Evolutionary conservation across 1,140 invertebrate species (phyloP), one percentile per base, ranked within the genome.

Genomic region (Drosophila baimaii): DNA sequence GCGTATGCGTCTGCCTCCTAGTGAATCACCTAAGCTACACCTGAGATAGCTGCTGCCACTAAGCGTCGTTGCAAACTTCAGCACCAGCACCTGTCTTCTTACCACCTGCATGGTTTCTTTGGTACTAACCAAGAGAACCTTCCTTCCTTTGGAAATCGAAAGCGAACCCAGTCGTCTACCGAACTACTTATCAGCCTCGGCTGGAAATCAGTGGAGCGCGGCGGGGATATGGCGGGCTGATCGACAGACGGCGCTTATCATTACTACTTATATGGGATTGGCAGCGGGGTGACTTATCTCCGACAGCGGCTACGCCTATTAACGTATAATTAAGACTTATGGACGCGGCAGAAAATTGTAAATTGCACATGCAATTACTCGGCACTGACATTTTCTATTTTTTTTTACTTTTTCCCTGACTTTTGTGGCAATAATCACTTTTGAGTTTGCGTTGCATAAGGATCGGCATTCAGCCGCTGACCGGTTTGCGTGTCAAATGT

Each of bases 81-180:
- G 25, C 15, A 13, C 39, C 31, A n/a, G 43, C 52, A 54, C 33
- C 39, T 55, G 47, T 47, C 55, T 52, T 88, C 82, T 88, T 86
- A 88, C 82, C 82, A 88, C 59, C 56, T 77, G 39, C 82, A 86
- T 88, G 71, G 63, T 82, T 65, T 44, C 51, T 43, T 52, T 33
- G 49, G 49, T 70, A 86, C 82, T 86, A 81, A 85, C 49, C 15
- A 51, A n/a, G 27, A 13, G 31, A 35, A 23, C 51, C 31, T 35
- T 21, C 51, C 31, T 35, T 21, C 21, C 33, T 15, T 29, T 37
- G 31, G 41, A 39, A 70, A 58, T 12, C 57, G 27, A 70, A 77
- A 55, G 64, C 54, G 12, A 37, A 65, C n/a, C n/a, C 29, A 33
- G 3, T 35, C 5, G n/a, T n/a, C n/a, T n/a, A n/a, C 37, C 31